Base-by-base conservation (phyloP, 2,888 invertebrate genomes). In the Ernsta delagoae region DNA sequence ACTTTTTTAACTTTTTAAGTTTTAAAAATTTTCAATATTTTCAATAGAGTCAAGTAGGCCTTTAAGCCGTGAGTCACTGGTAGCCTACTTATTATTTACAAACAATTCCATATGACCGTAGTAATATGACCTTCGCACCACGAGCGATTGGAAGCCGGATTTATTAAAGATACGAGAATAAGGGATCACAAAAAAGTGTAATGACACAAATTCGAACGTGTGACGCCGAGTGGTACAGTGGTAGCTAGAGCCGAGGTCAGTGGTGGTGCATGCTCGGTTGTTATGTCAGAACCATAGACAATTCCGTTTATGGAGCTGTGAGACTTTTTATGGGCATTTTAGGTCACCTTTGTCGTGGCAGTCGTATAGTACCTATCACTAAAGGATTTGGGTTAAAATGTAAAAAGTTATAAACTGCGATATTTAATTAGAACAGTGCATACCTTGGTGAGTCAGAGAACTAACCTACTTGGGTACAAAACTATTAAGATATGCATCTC, bases 161-260 rank as follows among this genome's bases (percentile, higher is more conserved):
- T 62, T 48, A 16, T 50, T n/a, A 62, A 62, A 62, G 62, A 62
- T 61, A 57, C 61, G 43, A 68, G 68, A 68, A 67, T 56, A 61
- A 48, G 62, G 48, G 61, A 68, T 24, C 54, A 68, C 67, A 67
- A 67, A 67, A 59, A 67, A 67, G 67, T 61, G 56, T 67, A 67
- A 61, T 67, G 67, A 67, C 67, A 67, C 59, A 57, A 48, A 65
- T 65, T 59, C 59, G 65, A 65, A 59, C 65, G 64, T 59, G 66
- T 50, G 43, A 61, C 56, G 67, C 16, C 61, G 61, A 60, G 66
- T 53, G 50, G 66, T 16, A 24, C n/a, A n/a, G n/a, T n/a, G n/a
- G n/a, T n/a, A n/a, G n/a, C n/a, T n/a, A n/a, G n/a, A n/a, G n/a
- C n/a, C n/a, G n/a, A n/a, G n/a, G n/a, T n/a, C n/a, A n/a, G n/a